A percentile compares a stretch with the other conserved stretches of the same genome.
phyloP scores from a whole-genome alignment of 2,888 invertebrate species.

The Drosophila meridiana region DNA sequence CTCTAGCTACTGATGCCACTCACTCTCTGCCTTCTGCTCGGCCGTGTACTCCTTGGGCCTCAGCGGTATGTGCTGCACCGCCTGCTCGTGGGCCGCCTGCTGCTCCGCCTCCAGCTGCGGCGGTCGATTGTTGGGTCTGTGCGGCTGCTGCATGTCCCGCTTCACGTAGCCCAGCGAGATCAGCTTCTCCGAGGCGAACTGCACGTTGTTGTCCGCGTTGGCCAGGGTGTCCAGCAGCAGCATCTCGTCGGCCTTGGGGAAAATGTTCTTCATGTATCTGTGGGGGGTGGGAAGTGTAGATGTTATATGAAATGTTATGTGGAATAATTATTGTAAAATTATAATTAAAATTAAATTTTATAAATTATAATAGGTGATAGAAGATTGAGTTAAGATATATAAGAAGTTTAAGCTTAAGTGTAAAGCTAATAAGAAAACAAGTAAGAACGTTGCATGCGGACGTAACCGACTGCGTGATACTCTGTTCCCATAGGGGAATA shows the following conservation, averaged over 20 bases:
- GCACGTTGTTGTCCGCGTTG: constrained; percentile 95
- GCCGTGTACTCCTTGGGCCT: constrained; percentile 89
- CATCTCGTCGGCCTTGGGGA: constrained; percentile 95
- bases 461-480: no score
- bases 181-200: constrained; percentile 93
- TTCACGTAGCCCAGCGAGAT: constrained; percentile 93
- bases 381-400: no score
- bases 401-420: no score
- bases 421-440: no score
- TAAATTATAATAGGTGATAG: no score
- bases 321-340: no score
- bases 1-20: constrained; percentile 65
- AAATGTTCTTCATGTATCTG: constrained; percentile 96
- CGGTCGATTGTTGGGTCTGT: constrained; percentile 86
- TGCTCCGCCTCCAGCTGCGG: constrained; percentile 60
- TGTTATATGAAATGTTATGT: no score
- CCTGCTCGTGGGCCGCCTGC: constrained; percentile 61
- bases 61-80: constrained; percentile 78
- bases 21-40: constrained; percentile 90
- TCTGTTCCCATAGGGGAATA: no score
- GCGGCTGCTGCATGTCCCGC: constrained; percentile 89
- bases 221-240: constrained; percentile 92
- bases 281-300: not conserved
- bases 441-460: no score
- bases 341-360: not conserved